Evolutionary conservation across 2,797 vertebrate genomes (phyloP).

Genomic region (Falco naumanni): DNA sequence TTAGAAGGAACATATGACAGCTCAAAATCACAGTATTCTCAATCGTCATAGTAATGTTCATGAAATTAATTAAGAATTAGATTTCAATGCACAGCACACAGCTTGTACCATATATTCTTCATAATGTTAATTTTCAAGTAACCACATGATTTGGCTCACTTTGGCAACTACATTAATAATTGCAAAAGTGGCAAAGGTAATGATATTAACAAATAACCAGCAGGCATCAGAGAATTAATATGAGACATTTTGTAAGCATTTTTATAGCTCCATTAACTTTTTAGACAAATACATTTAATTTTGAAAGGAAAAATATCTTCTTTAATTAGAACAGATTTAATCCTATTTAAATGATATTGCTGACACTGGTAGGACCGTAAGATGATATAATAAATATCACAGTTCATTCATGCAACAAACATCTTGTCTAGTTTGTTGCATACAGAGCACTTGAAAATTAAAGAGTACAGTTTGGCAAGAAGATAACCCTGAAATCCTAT

Average conservation of each 20-base stretch:
- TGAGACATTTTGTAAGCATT: background rate
- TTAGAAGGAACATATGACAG: background rate
- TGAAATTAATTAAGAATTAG: background rate
- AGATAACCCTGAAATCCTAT: conserved; percentile 8
- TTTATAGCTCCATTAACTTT: conserved; percentile 12
- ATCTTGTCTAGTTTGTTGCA: background rate
- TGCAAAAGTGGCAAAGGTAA: background rate
- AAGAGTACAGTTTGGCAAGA: background rate
- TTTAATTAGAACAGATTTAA: conserved; percentile 1
- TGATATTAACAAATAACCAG: background rate
- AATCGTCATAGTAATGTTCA: background rate
- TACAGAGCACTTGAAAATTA: background rate
- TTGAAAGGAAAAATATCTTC: background rate
- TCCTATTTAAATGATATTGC: background rate
- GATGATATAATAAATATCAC: background rate
- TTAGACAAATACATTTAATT: background rate
- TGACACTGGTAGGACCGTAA: background rate
- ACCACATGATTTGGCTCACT: background rate
- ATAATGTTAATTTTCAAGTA: background rate
- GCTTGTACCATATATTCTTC: background rate
- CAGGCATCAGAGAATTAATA: background rate
- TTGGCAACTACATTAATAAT: background rate
- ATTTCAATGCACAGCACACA: background rate
- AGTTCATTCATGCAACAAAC: background rate
- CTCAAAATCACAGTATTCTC: background rate